phyloP scores from a whole-genome alignment of 2,113 vertebrate species.

The Dermatemys mawii region DNA sequence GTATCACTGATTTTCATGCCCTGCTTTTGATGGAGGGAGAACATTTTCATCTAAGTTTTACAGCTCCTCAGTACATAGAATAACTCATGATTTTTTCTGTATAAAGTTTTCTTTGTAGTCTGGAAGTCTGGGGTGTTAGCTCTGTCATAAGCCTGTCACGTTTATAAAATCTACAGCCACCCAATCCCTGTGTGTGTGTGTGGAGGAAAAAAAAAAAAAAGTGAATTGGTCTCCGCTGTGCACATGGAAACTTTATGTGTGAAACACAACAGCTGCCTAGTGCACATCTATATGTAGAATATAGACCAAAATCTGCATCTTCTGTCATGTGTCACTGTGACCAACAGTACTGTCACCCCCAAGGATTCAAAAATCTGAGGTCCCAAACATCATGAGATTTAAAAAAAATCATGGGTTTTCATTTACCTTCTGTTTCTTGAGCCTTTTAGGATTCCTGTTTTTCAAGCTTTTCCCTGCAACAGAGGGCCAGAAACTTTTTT shows the following conservation, averaged over 20 bases:
- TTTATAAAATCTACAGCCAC: slow-evolving; percentile 44
- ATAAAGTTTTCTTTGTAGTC: slow-evolving; percentile 63
- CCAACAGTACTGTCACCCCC: neutral
- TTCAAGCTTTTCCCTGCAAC: neutral
- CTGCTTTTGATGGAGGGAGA: neutral
- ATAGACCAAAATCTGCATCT: neutral
- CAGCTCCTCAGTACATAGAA: neutral
- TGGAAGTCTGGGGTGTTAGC: slow-evolving; percentile 36
- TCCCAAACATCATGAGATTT: neutral
- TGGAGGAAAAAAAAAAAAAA: slow-evolving; percentile 57
- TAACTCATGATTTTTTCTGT: slow-evolving; percentile 39
- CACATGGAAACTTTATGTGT: slow-evolving; percentile 29
- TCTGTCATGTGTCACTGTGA: neutral
- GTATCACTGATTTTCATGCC: slow-evolving; percentile 20
- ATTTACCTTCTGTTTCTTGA: neutral
- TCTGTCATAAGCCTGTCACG: neutral
- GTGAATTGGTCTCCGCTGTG: neutral
- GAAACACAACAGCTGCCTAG: slow-evolving; percentile 13
- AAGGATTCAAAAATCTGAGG: neutral
- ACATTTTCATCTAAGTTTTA: slow-evolving; percentile 39
- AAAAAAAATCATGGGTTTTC: neutral
- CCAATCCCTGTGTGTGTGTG: neutral
- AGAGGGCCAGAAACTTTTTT: neutral
- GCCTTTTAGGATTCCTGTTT: neutral
- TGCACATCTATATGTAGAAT: neutral